A percentile compares a stretch with the other conserved stretches of the same genome.
Conservation (phyloP, 2,888 invertebrate species). For the Leptinotarsa rubiginosa region DNA sequence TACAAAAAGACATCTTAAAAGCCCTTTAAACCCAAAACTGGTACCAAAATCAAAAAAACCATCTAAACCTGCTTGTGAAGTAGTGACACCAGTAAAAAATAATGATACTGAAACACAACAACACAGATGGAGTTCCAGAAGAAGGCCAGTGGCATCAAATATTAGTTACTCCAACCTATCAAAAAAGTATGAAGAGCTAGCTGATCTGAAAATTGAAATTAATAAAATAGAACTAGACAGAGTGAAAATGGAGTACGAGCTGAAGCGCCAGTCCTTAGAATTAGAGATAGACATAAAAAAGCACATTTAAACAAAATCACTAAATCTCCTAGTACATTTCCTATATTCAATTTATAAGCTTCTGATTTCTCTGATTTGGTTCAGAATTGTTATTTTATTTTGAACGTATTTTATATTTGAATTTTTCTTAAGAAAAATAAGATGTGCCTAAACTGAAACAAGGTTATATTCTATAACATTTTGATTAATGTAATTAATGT, state of each 20-base stretch:
- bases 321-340: neutral
- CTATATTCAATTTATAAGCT: conserved; percentile 2
- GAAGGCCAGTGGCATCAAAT: conserved; percentile 3
- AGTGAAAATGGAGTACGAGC: neutral
- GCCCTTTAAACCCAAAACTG: conserved; percentile 3
- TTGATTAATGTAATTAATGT: neutral
- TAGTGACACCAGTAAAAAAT: neutral
- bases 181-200: neutral
- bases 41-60: neutral
- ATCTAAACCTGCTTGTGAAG: neutral
- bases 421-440: neutral
- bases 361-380: neutral
- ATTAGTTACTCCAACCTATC: neutral
- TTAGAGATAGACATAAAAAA: neutral
- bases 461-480: neutral
- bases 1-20: conserved; percentile 1
- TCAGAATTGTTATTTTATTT: neutral
- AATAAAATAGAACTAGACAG: neutral
- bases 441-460: neutral
- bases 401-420: neutral
- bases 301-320: neutral
- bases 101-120: neutral
- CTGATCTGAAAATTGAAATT: conserved; percentile 3
- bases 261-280: neutral
- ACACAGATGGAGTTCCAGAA: neutral